Evolutionary conservation across 2,888 invertebrate species (phyloP).

Genomic region (Frankliniella intonsa): DNA sequence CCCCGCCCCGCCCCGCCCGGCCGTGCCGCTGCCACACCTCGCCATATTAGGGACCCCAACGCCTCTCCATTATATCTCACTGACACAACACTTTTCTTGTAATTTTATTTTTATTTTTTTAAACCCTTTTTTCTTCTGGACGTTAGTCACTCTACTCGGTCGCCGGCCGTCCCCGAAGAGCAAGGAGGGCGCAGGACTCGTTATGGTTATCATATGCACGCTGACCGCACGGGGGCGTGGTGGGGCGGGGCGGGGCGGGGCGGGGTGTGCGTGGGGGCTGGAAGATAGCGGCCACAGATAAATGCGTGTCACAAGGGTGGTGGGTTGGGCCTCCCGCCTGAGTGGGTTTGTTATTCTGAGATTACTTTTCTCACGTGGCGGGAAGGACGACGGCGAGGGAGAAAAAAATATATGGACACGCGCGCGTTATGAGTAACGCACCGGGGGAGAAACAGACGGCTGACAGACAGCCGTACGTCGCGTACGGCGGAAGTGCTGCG

Average conservation of each 20-base stretch:
- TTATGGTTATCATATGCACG: slow-evolving; percentile 19
- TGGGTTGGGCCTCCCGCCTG: background rate
- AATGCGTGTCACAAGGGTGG: slow-evolving; percentile 4
- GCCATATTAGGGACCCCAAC: too few species aligned
- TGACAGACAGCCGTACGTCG: too few species aligned
- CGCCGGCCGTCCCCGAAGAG: background rate
- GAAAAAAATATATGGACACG: too few species aligned
- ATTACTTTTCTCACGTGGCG: background rate
- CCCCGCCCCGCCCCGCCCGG: too few species aligned
- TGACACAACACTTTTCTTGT: too few species aligned
- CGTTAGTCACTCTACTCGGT: background rate
- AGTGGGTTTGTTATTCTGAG: slow-evolving; percentile 1
- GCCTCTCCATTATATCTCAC: too few species aligned
- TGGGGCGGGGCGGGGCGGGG: background rate
- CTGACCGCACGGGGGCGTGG: background rate
- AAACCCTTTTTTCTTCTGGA: background rate
- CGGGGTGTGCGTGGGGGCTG: background rate
- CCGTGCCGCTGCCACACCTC: too few species aligned
- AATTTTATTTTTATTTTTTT: too few species aligned
- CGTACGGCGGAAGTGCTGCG: too few species aligned
- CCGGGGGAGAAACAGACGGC: too few species aligned
- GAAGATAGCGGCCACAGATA: slow-evolving; percentile 2
- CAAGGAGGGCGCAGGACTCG: background rate
- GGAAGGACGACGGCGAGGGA: background rate
- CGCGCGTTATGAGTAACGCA: too few species aligned